Percentiles rank a stretch among this genome's conserved stretches.
phyloP scores from a whole-genome alignment of 2,113 vertebrate genomes.

The Triplophysa tibetana region DNA sequence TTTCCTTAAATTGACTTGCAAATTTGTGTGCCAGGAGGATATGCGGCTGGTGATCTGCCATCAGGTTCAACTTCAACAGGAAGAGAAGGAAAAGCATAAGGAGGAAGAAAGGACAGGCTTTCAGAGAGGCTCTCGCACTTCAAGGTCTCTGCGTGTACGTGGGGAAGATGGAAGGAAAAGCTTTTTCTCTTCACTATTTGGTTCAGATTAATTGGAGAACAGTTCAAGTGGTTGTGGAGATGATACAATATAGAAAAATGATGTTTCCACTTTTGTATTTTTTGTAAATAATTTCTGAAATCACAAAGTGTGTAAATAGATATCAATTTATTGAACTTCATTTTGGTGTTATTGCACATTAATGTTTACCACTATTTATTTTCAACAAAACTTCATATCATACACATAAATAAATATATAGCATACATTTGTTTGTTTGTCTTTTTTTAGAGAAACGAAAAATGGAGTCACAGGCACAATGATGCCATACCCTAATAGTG shows the following conservation, averaged over 20 bases:
- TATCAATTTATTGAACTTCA: slow-evolving; percentile 26
- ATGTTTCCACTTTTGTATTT: no score
- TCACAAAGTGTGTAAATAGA: slow-evolving; percentile 40
- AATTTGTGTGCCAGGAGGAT: slow-evolving; percentile 69
- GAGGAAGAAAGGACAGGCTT: slow-evolving; percentile 48
- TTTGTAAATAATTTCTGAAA: neutral
- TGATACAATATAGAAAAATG: neutral
- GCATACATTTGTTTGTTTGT: neutral
- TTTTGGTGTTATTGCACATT: slow-evolving; percentile 23
- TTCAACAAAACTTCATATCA: neutral
- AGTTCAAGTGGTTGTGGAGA: neutral
- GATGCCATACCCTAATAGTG: no score
- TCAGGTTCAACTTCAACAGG: slow-evolving; percentile 69
- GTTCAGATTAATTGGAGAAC: slow-evolving; percentile 58
- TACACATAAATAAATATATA: slow-evolving; percentile 32
- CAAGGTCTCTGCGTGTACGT: slow-evolving; percentile 69
- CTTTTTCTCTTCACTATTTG: slow-evolving; percentile 75
- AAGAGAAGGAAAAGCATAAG: slow-evolving; percentile 58
- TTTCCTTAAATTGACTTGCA: slow-evolving; percentile 1
- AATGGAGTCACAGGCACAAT: no score
- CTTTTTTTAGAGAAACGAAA: no score
- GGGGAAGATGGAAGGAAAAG: slow-evolving; percentile 67
- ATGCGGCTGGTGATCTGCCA: slow-evolving; percentile 77
- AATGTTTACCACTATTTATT: slow-evolving; percentile 42
- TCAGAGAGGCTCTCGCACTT: slow-evolving; percentile 61